phyloP scores from a whole-genome alignment of 2,888 invertebrate species.

The Andrena dorsata region DNA sequence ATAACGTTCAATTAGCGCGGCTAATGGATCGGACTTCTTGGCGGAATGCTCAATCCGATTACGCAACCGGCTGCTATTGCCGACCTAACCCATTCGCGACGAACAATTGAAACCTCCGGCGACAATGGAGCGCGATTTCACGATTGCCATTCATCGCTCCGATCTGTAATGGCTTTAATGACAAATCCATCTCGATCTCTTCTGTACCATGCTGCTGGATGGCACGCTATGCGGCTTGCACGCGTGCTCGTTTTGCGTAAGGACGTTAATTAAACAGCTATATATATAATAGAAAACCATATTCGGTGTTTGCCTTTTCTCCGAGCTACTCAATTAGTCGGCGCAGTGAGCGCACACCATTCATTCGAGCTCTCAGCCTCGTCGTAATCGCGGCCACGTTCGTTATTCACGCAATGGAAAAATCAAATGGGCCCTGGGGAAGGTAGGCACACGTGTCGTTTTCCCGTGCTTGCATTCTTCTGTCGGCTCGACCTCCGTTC shows the following conservation, averaged over 20 bases:
- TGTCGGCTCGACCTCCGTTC: conserved; percentile 64
- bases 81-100: neutral
- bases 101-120: conserved; percentile 10
- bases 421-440: neutral
- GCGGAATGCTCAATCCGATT: conserved; percentile 76
- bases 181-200: conserved; percentile 12
- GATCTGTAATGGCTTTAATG: neutral
- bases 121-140: neutral
- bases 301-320: too few species aligned
- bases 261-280: conserved; percentile 1
- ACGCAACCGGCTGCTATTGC: conserved; percentile 69
- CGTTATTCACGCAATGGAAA: conserved; percentile 5
- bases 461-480: conserved; percentile 39
- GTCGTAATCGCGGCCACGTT: neutral
- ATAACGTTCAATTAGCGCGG: conserved; percentile 80
- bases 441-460: conserved; percentile 24
- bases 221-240: neutral
- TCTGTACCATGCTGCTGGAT: neutral
- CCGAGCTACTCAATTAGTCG: conserved; percentile 14
- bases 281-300: too few species aligned
- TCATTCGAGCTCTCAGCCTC: neutral
- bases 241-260: conserved; percentile 3
- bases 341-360: conserved; percentile 17
- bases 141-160: neutral
- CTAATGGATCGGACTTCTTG: conserved; percentile 79